Conservation (phyloP, 2,797 vertebrate genomes). For the Syngnathus acus region DNA sequence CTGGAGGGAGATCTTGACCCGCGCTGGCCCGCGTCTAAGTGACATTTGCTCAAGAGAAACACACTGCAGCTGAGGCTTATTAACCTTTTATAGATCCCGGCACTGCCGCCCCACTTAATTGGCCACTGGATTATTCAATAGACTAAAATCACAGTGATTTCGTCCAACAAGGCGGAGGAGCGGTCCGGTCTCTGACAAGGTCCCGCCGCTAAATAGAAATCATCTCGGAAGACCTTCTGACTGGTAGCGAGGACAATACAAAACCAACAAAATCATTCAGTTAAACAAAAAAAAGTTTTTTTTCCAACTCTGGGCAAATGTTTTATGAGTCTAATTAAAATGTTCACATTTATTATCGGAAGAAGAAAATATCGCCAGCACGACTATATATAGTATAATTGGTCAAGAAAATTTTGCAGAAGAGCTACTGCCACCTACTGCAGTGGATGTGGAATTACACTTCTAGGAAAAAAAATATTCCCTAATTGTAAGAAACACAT, state of each 20-base stretch:
- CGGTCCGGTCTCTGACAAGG: constrained; percentile 41
- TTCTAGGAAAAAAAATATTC: no score
- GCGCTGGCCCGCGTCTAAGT: constrained; percentile 73
- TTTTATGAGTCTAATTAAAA: no score
- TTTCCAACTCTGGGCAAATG: no score
- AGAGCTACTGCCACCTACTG: no score
- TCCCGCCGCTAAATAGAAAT: constrained; percentile 31
- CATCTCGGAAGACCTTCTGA: constrained; percentile 12
- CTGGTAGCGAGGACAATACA: constrained; percentile 15
- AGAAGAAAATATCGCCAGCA: no score
- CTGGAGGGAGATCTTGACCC: constrained; percentile 78
- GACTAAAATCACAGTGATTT: constrained; percentile 67
- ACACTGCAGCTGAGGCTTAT: constrained; percentile 74
- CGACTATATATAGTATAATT: no score
- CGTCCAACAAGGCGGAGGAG: constrained; percentile 55
- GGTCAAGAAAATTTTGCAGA: no score
- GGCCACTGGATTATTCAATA: constrained; percentile 78
- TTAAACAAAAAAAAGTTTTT: neutral
- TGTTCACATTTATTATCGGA: no score
- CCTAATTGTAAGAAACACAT: no score
- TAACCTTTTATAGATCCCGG: constrained; percentile 77
- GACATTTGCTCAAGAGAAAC: constrained; percentile 79
- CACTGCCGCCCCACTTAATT: constrained; percentile 67
- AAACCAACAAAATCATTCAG: constrained; percentile 13
- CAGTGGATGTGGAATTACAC: no score